These are phyloP conservation scores for Byasa hedistus DNA, from an alignment of 2,888 invertebrate genomes.

Conservation along the genomic window DNA sequence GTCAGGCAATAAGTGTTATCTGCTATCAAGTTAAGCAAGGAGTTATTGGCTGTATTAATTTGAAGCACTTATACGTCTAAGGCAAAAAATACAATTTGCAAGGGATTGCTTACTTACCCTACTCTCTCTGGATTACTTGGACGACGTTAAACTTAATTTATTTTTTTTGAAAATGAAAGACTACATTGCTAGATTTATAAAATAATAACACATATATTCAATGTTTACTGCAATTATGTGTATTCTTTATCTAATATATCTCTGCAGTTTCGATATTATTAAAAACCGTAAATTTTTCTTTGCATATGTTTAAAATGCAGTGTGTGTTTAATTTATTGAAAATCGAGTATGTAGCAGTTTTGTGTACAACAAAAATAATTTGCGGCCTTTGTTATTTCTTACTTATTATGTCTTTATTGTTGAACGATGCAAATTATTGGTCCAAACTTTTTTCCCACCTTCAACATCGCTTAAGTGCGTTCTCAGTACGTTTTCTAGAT, in stretches of 20 bases:
- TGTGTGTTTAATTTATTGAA: too few relatives aligned
- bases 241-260: background rate
- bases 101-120: background rate
- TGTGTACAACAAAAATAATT: too few relatives aligned
- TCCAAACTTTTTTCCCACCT: constrained; percentile 45
- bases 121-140: too few relatives aligned
- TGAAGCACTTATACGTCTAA: background rate
- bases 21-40: background rate
- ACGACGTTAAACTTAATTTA: background rate
- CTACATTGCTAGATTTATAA: background rate
- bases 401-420: constrained; percentile 36
- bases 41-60: background rate
- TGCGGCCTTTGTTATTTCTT: background rate
- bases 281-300: too few relatives aligned
- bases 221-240: too few relatives aligned
- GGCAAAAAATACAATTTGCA: background rate
- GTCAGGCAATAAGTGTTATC: constrained; percentile 1
- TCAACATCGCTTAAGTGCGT: constrained; percentile 43
- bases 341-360: too few relatives aligned
- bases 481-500: constrained; percentile 52
- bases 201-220: background rate
- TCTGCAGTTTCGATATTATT: too few relatives aligned
- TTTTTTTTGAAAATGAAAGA: background rate
- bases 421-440: constrained; percentile 44
- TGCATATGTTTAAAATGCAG: too few relatives aligned